phyloP scores from a whole-genome alignment of 1,140 invertebrate genomes.

The Tigriopus japonicus region DNA sequence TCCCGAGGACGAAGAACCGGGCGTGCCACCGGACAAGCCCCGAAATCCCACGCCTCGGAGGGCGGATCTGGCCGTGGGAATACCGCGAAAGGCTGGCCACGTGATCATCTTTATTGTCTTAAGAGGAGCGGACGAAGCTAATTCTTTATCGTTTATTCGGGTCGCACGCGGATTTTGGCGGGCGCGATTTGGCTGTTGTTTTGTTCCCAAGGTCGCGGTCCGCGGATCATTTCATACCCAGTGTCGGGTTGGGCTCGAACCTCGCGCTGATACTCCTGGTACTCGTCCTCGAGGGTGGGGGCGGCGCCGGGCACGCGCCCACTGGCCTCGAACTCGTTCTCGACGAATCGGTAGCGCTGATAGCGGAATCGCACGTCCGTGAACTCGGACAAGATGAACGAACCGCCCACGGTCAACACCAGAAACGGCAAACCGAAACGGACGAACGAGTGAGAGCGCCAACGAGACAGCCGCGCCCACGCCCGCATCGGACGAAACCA shows the following conservation, averaged over 20 bases:
- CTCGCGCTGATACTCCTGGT: not conserved
- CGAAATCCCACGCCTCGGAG: too few species aligned
- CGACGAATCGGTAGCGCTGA: not conserved
- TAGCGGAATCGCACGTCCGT: not conserved
- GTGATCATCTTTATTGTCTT: too few species aligned
- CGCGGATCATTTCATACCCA: constrained; percentile 1
- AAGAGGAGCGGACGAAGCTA: too few species aligned
- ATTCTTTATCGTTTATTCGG: too few species aligned
- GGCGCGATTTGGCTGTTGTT: too few species aligned
- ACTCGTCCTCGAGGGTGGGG: not conserved
- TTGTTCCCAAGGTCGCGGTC: not conserved
- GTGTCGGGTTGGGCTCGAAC: not conserved
- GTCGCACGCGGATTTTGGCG: too few species aligned
- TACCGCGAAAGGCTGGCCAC: too few species aligned
- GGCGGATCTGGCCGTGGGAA: too few species aligned
- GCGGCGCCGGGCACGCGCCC: not conserved
- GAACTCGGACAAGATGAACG: not conserved
- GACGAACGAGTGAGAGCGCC: too few species aligned
- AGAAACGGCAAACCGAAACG: not conserved
- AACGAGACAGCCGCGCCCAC: too few species aligned
- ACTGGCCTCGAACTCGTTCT: not conserved
- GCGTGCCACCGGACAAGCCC: too few species aligned
- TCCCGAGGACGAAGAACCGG: not conserved
- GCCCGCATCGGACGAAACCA: too few species aligned
- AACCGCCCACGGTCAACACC: not conserved